Evolutionary conservation across 2,888 invertebrate genomes (phyloP), one percentile per base, ranked within the genome.

Genomic region (Epinotia brunnichana): DNA sequence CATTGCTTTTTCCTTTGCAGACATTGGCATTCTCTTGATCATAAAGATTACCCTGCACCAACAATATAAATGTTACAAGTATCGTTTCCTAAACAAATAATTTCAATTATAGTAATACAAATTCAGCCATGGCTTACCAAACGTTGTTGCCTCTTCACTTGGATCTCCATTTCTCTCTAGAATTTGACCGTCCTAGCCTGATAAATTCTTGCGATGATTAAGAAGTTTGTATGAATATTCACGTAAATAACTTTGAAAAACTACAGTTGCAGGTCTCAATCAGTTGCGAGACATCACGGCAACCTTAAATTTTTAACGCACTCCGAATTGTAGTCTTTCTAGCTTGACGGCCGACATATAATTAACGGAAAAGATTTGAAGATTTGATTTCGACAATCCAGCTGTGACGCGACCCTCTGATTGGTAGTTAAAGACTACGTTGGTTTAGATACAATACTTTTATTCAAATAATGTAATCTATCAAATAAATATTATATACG

Each of bases 21-120:
- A 80, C 85, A 73, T 87, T 85, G 4, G 87, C 76, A 78, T 93
- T 92, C 81, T 93, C 92, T 82, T 90, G 90, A 69, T 92, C 90
- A 61, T 88, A 88, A 69, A 87, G 84, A 82, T 88, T 84, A 63
- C 79, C 81, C 86, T 88, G 41, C 48, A 29, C n/a, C 35, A 56
- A 51, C 3, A 66, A 59, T 69, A 15, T 61, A 19, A 35, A 57
- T 54, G 74, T 41, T 3, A 35, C 7, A 29, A 73, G 69, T 19
- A 48, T 7, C 11, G 17, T 41, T 39, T 39, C 2, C 1, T 11
- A 48, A n/a, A 48, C n/a, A 62, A 29, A 48, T 48, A 29, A 24
- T n/a, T 48, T 4, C 9, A 48, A 62, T 2, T 62, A 48, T 10
- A 48, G 3, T 29, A 44, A 66, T 57, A 17, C 67, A 41, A 4